phyloP scores from a whole-genome alignment of 2,113 vertebrate genomes.

The Eupsittula cactorum region DNA sequence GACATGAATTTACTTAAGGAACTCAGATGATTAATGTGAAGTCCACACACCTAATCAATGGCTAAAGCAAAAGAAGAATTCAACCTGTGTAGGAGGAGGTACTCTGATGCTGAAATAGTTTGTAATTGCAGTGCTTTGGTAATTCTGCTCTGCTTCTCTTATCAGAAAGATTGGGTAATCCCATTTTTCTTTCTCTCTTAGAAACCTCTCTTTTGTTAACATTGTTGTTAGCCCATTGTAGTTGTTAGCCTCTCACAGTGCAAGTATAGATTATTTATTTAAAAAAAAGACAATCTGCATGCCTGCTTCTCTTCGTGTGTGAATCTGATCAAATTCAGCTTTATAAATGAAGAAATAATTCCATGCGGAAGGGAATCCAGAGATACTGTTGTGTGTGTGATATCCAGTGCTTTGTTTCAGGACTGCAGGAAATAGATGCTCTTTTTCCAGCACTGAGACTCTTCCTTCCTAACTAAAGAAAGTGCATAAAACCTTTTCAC shows the following conservation, averaged over 20 bases:
- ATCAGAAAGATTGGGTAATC: background rate
- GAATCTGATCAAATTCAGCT: constrained; percentile 54
- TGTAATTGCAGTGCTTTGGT: background rate
- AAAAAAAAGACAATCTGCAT: background rate
- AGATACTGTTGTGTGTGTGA: background rate
- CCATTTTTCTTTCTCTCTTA: background rate
- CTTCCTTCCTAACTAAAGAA: background rate
- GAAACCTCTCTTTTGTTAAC: background rate
- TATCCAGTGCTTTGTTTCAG: background rate
- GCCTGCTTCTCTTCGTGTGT: constrained; percentile 33
- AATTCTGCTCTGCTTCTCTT: constrained; percentile 1
- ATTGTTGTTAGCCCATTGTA: background rate
- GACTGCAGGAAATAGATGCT: background rate
- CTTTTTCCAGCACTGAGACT: background rate
- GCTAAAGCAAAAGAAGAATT: background rate
- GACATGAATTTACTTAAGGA: background rate
- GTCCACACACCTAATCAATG: background rate
- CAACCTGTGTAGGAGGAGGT: background rate
- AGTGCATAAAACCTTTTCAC: constrained; percentile 12
- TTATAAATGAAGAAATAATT: constrained; percentile 54
- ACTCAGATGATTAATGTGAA: background rate
- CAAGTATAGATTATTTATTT: background rate
- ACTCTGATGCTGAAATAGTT: background rate
- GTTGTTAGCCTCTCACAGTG: background rate
- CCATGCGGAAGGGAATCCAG: constrained; percentile 15